Percentiles rank a stretch among this genome's conserved stretches.
phyloP scores from a whole-genome alignment of 2,888 invertebrate species.

The Chymomyza amoena region DNA sequence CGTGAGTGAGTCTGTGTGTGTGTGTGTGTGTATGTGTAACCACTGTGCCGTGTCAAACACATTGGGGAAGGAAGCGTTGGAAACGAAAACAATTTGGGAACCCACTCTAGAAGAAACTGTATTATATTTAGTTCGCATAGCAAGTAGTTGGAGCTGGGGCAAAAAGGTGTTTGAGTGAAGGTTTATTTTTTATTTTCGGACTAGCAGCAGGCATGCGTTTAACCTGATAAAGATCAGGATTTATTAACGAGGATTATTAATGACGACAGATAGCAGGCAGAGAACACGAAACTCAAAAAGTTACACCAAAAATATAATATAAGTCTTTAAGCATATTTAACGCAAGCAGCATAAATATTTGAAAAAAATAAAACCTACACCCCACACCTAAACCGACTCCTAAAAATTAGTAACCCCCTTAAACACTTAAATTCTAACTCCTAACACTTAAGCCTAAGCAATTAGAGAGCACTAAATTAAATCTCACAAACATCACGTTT shows the following conservation, averaged over 20 bases:
- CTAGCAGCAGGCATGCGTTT: slow-evolving; percentile 23
- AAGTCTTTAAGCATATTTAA: slow-evolving; percentile 71
- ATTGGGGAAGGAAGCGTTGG: slow-evolving; percentile 49
- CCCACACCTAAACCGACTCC: background rate
- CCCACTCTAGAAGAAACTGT: slow-evolving; percentile 40
- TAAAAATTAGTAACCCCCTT: background rate
- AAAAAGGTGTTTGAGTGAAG: slow-evolving; percentile 3
- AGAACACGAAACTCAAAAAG: slow-evolving; percentile 76
- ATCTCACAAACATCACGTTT: slow-evolving; percentile 37
- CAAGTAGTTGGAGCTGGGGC: background rate
- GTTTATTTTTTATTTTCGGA: slow-evolving; percentile 1
- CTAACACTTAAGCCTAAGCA: slow-evolving; percentile 27
- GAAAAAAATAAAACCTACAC: background rate
- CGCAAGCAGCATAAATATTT: slow-evolving; percentile 28
- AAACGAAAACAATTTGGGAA: slow-evolving; percentile 3
- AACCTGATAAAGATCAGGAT: background rate
- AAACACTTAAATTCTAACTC: background rate
- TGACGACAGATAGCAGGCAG: slow-evolving; percentile 34
- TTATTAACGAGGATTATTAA: background rate
- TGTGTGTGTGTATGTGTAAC: slow-evolving; percentile 42
- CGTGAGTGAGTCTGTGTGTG: background rate
- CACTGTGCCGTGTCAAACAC: slow-evolving; percentile 78
- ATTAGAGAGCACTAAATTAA: slow-evolving; percentile 14
- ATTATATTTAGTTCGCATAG: slow-evolving; percentile 60
- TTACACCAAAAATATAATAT: slow-evolving; percentile 76